Base-by-base conservation (phyloP, 2,888 invertebrate species). In the Nymphalis urticae region DNA sequence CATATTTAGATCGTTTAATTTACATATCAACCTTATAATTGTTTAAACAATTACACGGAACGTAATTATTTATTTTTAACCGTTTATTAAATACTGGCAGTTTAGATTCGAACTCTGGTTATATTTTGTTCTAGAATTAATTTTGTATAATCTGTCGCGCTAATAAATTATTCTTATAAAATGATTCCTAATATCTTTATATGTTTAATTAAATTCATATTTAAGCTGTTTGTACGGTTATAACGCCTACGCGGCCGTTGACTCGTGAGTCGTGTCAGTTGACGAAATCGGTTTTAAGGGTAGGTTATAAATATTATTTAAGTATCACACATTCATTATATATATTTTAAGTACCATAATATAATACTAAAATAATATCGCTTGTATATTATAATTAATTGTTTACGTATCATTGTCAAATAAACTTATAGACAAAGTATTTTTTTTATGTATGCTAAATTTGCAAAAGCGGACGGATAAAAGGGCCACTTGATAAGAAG, bases 221-320 rank as follows among this genome's bases (percentile, higher is more conserved):
- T 51, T 21, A 56, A 32, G n/a, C 54, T 56, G 54, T 56, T 27
- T 13, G 4, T 42, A 56, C 54, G 27, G 54, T 56, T 32, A 9
- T 1, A 56, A 67, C 66, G 62, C 67, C 67, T 62, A 67, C 67
- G 62, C 48, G 62, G 67, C 58, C 67, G 56, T 67, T 67, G 67
- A 67, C 67, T 21, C 56, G 17, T 32, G 32, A 32, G 27, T 17
- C 54, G 54, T 56, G 54, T 56, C 54, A 56, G 54, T 13, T 62
- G 56, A 58, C 62, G 54, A 62, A 67, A 56, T 56, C 54, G 54
- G 17, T 32, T 56, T 56, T 56, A 32, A 56, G 54, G 54, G 54
- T 56, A n/a, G 7, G 54, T 1, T 17, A 19, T 53, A 13, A 16
- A 19, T 21, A 10, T 10, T 9, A 51, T 10, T 3, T 51, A 21